Conservation (phyloP, 2,113 vertebrate genomes). For the Gorsachius goisagi region DNA sequence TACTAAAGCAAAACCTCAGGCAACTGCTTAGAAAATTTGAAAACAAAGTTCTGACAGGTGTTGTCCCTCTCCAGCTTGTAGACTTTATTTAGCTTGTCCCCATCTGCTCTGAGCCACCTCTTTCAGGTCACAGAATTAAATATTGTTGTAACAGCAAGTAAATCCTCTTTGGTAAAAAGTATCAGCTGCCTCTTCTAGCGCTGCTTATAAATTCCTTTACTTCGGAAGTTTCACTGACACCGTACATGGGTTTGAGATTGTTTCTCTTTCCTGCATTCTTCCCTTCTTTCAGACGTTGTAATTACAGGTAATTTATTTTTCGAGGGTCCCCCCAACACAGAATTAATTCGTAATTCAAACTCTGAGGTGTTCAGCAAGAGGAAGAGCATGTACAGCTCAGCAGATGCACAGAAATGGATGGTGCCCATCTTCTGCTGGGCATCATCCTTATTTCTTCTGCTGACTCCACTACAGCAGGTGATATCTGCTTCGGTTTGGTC, state of each 20-base stretch:
- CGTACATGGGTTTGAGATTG: not conserved
- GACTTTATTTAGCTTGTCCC: not conserved
- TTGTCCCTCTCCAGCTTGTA: not conserved
- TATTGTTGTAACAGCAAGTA: not conserved
- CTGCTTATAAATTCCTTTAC: not conserved
- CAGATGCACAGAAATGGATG: rapidly evolving
- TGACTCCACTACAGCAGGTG: not conserved
- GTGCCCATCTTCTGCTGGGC: not conserved
- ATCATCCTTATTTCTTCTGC: not conserved
- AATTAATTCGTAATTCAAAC: not conserved
- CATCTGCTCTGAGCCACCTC: not conserved
- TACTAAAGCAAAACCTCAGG: not conserved
- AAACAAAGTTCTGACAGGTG: not conserved
- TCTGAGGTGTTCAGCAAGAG: not conserved
- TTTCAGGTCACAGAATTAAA: not conserved
- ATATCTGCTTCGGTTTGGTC: rapidly evolving
- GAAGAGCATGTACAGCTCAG: not conserved
- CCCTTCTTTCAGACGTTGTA: not conserved
- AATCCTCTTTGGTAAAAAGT: not conserved
- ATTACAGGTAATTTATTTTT: not conserved
- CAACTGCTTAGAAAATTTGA: not conserved
- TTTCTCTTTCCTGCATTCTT: not conserved
- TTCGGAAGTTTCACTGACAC: not conserved
- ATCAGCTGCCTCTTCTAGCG: not conserved
- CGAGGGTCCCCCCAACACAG: not conserved